Conservation (phyloP, 2,888 invertebrate genomes). For the Meghimatium bilineatum region DNA sequence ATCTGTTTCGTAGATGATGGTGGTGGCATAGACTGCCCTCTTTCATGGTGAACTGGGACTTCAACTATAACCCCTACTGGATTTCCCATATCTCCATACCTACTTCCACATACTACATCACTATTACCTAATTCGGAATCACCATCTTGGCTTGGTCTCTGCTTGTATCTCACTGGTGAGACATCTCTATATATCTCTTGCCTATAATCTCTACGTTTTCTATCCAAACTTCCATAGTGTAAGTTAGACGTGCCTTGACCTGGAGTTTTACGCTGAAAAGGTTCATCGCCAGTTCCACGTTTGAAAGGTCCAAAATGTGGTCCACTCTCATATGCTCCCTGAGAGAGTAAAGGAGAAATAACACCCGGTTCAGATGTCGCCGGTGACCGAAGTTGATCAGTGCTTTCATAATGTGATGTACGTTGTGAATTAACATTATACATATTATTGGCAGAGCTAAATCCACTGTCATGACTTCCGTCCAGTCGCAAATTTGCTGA, state of each 20-base stretch:
- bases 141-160: neutral
- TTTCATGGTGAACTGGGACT: conserved; percentile 39
- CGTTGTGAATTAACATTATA: conserved; percentile 77
- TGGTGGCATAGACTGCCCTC: conserved; percentile 38
- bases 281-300: conserved; percentile 34
- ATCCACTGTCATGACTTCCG: conserved; percentile 61
- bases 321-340: neutral
- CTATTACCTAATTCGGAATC: conserved; percentile 25
- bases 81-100: conserved; percentile 28
- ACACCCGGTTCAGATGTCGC: conserved; percentile 50
- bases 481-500: conserved; percentile 62
- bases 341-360: conserved; percentile 26
- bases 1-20: conserved; percentile 15
- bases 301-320: conserved; percentile 14
- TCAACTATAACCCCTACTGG: conserved; percentile 31
- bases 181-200: conserved; percentile 48
- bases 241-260: conserved; percentile 3
- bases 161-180: conserved; percentile 34
- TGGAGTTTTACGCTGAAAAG: conserved; percentile 33
- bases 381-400: conserved; percentile 69
- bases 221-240: conserved; percentile 65
- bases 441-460: conserved; percentile 73
- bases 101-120: neutral
- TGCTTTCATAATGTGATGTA: conserved; percentile 74
- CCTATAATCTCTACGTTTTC: conserved; percentile 53